A percentile compares a stretch with the other conserved stretches of the same genome.
phyloP scores from a whole-genome alignment of 2,797 vertebrate species.

The Sebastolobus alascanus region DNA sequence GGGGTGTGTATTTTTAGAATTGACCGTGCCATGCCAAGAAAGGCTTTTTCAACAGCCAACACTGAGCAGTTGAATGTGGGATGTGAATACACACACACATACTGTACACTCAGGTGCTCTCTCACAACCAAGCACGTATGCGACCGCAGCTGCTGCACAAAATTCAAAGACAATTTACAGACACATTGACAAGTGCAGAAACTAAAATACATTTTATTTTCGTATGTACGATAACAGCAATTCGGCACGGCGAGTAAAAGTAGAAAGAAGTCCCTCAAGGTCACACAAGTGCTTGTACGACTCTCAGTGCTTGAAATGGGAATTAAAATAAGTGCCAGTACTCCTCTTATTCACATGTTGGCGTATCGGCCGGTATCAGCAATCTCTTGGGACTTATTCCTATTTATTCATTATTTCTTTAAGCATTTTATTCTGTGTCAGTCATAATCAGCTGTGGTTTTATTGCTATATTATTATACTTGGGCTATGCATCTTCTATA shows the following conservation, averaged over 20 bases:
- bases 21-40: conserved; percentile 57
- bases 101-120: conserved; percentile 12
- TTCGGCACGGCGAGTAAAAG: not conserved
- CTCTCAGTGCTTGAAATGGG: not conserved
- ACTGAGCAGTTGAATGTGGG: conserved; percentile 28
- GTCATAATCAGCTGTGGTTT: too few relatives aligned
- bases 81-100: conserved; percentile 27
- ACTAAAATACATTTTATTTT: conserved; percentile 4
- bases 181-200: not conserved
- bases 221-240: not conserved
- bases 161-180: conserved; percentile 11
- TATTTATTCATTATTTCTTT: too few relatives aligned
- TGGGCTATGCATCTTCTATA: too few relatives aligned
- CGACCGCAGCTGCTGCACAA: conserved; percentile 14
- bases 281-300: not conserved
- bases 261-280: not conserved
- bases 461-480: too few relatives aligned
- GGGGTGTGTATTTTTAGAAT: conserved; percentile 76
- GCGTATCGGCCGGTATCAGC: too few relatives aligned
- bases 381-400: too few relatives aligned
- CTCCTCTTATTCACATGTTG: too few relatives aligned
- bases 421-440: too few relatives aligned
- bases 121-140: conserved; percentile 12
- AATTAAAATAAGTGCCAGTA: too few relatives aligned
- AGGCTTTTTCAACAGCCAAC: conserved; percentile 59